Evolutionary conservation across 2,888 invertebrate species (phyloP).

Genomic region (Cryptus armator): DNA sequence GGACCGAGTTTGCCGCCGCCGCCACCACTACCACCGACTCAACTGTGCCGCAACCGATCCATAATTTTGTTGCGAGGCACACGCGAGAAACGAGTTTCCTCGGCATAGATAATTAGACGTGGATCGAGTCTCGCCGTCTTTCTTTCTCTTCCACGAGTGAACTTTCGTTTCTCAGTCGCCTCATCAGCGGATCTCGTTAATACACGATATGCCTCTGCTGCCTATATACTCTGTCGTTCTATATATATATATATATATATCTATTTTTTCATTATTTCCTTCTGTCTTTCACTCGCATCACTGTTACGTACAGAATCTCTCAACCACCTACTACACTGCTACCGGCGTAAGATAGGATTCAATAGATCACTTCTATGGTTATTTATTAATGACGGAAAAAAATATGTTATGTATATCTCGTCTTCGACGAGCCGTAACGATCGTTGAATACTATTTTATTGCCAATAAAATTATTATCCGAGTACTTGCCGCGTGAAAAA

Average conservation of each 20-base stretch:
- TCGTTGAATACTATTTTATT: neutral
- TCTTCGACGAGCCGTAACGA: neutral
- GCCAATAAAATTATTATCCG: neutral
- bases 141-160: conserved; percentile 5
- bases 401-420: neutral
- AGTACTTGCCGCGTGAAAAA: neutral
- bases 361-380: neutral
- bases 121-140: conserved; percentile 71
- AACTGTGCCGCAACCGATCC: conserved; percentile 70
- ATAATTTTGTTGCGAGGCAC: conserved; percentile 77
- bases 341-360: neutral
- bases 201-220: conserved; percentile 48
- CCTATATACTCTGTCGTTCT: conserved; percentile 13
- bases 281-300: conserved; percentile 24
- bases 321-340: conserved; percentile 2
- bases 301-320: conserved; percentile 15
- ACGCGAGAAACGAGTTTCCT: conserved; percentile 79
- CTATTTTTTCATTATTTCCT: conserved; percentile 4
- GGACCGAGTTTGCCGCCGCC: conserved; percentile 9
- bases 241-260: neutral
- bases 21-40: conserved; percentile 10
- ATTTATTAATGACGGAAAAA: neutral
- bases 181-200: conserved; percentile 78
- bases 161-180: conserved; percentile 41
- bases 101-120: conserved; percentile 78